Evolutionary conservation across 2,888 invertebrate genomes (phyloP), one percentile per base, ranked within the genome.

Genomic region (Phyto melanocephala): DNA sequence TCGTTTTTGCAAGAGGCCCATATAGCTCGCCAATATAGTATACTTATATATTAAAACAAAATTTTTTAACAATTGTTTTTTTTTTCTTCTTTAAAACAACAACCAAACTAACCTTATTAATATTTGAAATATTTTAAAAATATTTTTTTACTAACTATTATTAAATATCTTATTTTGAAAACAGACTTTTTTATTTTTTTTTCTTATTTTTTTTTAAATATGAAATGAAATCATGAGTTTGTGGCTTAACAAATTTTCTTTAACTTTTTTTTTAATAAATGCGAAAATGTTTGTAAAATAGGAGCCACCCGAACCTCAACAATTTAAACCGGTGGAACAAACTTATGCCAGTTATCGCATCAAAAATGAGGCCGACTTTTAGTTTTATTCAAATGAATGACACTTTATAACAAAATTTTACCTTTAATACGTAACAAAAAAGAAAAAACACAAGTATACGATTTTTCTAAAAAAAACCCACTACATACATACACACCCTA

Each of bases 1-100:
- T 91, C 91, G 91, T 91, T 91, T 91, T 91, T 91, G 91, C 91
- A 91, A 91, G 91, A 91, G 91, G 91, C 91, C 91, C 91, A 91
- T 91, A 91, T 91, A 91, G 91, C 91, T 91, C 91, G 91, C 91
- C 91, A 91, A 91, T 90, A 90, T 86, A 86, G 86, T 87, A 86
- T 84, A 84, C 74, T 79, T 85, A 80, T 84, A 84, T 78, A 81
- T 80, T 76, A 33, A 68, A 77, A 82, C 68, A 67, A 81, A 71
- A 71, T 79, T 79, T n/a, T 83, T 70, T 62, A 62, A 72, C 28
- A 15, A 22, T 40, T 77, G 65, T 81, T 60, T 52, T 68, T 33
- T 68, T 68, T 78, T 63, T 28, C 28, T 28, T n/a, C n/a, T 71
- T 45, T n/a, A 42, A 63, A 82, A 79, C 45, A 63, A 58, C 37